Conservation (phyloP, 2,888 invertebrate genomes). For the Tiliacea citrago region DNA sequence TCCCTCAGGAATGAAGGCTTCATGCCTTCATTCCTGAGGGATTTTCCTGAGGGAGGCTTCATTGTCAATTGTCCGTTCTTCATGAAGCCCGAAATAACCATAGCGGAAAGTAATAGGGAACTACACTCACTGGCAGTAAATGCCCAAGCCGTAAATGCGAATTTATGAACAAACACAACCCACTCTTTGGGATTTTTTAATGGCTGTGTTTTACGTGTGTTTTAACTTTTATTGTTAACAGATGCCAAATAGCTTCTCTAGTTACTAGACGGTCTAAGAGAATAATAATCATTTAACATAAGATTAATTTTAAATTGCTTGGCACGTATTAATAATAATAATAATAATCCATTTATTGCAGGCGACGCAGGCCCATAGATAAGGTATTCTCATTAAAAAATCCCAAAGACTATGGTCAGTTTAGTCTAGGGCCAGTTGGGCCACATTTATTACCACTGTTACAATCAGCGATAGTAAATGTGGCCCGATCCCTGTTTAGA, state of each 20-base stretch:
- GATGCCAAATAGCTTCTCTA: neutral
- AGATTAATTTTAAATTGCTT: neutral
- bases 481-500: neutral
- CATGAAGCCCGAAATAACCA: too few species aligned
- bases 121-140: neutral
- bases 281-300: neutral
- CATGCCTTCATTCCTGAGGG: too few species aligned
- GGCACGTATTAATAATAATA: too few species aligned
- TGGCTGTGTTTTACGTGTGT: too few species aligned
- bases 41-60: too few species aligned
- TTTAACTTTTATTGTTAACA: too few species aligned
- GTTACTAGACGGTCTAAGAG: neutral
- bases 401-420: neutral
- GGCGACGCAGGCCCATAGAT: too few species aligned
- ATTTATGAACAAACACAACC: neutral
- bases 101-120: neutral
- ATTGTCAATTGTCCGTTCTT: too few species aligned
- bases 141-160: neutral
- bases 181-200: neutral
- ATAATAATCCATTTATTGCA: too few species aligned
- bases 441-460: neutral
- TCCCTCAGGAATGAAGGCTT: too few species aligned
- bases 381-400: neutral
- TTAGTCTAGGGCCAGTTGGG: too few species aligned
- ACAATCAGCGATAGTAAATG: neutral